Evolutionary conservation across 2,797 vertebrate genomes (phyloP).

Genomic region (Acrossocheilus wenchowensis): DNA sequence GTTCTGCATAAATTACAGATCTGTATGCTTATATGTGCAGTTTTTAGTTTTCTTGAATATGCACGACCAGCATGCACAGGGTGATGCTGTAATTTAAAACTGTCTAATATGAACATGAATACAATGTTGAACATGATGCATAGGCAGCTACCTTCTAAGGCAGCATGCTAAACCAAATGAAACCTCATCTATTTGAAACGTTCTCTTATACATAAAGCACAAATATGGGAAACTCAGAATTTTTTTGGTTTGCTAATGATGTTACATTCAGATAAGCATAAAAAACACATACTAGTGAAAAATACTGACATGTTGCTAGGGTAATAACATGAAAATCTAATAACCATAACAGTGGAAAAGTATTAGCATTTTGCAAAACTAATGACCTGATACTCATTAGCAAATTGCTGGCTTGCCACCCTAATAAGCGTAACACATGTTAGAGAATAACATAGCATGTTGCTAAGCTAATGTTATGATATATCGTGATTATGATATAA

Average conservation of each 20-base stretch:
- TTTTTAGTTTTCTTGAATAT: background rate
- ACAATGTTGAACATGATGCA: background rate
- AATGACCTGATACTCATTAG: background rate
- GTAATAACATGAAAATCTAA: background rate
- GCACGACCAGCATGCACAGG: background rate
- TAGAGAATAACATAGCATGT: background rate
- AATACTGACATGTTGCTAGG: background rate
- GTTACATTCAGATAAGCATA: background rate
- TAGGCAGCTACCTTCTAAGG: no score
- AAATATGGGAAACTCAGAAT: background rate
- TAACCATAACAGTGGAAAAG: background rate
- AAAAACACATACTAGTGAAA: background rate
- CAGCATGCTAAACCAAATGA: background rate
- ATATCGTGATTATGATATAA: no score
- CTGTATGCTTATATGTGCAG: slow-evolving; percentile 10
- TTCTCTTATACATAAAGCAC: background rate
- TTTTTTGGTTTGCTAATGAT: background rate
- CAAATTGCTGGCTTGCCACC: background rate
- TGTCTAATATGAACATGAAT: background rate
- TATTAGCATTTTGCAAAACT: background rate
- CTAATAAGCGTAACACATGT: background rate
- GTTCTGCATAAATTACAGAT: slow-evolving; percentile 19
- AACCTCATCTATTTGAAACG: background rate
- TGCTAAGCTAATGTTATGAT: background rate
- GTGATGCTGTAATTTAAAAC: background rate